Evolutionary conservation across 1,140 invertebrate species (phyloP).

Genomic region (Microplitis demolitor): DNA sequence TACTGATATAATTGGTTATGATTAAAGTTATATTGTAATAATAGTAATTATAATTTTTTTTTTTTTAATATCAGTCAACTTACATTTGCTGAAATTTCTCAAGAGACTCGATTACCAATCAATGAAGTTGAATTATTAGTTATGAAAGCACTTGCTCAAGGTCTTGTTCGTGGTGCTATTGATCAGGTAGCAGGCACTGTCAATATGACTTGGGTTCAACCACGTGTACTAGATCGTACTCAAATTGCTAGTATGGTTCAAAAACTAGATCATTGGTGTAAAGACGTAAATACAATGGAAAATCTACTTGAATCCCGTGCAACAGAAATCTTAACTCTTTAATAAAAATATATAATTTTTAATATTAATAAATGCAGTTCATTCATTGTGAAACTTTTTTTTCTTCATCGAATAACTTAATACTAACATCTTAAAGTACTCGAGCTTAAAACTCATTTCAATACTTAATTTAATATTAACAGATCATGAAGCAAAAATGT

Average conservation of each 20-base stretch:
- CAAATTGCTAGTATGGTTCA: slow-evolving; percentile 81
- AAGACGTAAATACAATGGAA: slow-evolving; percentile 83
- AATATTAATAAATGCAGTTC: not conserved
- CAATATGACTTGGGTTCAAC: slow-evolving; percentile 84
- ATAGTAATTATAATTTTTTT: not conserved
- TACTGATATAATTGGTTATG: not conserved
- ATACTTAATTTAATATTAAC: too few relatives aligned
- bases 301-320: slow-evolving; percentile 79
- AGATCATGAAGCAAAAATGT: too few relatives aligned
- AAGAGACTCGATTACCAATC: slow-evolving; percentile 79
- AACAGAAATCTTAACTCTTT: slow-evolving; percentile 81
- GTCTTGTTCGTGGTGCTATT: slow-evolving; percentile 91
- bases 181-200: slow-evolving; percentile 88
- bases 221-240: slow-evolving; percentile 79
- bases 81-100: slow-evolving; percentile 89
- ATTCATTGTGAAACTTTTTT: not conserved
- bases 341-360: slow-evolving; percentile 38
- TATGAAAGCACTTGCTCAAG: slow-evolving; percentile 97
- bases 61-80: slow-evolving; percentile 68
- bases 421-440: too few relatives aligned
- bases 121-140: slow-evolving; percentile 93
- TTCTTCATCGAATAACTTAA: too few relatives aligned
- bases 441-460: too few relatives aligned
- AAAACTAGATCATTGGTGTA: slow-evolving; percentile 80
- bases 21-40: not conserved